Percentiles rank a stretch among this genome's conserved stretches.
These are phyloP conservation scores for Okapia johnstoni DNA, from an alignment of 2,113 vertebrate genomes.

Conservation along the genomic window DNA sequence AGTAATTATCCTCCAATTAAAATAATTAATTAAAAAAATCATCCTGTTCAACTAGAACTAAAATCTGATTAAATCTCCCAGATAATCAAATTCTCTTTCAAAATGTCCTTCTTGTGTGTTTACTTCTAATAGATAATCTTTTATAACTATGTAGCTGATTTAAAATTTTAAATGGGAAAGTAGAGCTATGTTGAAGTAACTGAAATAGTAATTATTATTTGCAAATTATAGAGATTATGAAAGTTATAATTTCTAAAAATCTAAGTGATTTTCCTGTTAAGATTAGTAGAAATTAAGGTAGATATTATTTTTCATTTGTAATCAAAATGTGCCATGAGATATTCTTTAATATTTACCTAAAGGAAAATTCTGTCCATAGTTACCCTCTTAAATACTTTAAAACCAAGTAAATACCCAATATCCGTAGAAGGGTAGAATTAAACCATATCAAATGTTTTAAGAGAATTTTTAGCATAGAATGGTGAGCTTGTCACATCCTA, in stretches of 20 bases:
- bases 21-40: background rate
- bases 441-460: slow-evolving; percentile 28
- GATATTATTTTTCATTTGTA: background rate
- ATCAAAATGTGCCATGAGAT: background rate
- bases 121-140: background rate
- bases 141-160: background rate
- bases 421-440: background rate
- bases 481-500: slow-evolving; percentile 40
- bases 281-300: background rate
- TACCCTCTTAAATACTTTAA: background rate
- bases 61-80: background rate
- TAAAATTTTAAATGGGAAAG: background rate
- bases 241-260: background rate
- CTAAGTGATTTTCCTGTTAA: background rate
- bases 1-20: background rate
- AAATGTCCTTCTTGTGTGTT: background rate
- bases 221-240: background rate
- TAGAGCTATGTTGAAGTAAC: background rate
- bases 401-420: background rate
- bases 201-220: background rate
- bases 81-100: background rate
- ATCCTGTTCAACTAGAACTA: background rate
- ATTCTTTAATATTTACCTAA: background rate
- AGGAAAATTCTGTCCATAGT: background rate
- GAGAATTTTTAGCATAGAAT: slow-evolving; percentile 35